Percentiles rank a stretch among this genome's conserved stretches.
phyloP scores from a whole-genome alignment of 2,797 vertebrate genomes.

The Choloepus didactylus region DNA sequence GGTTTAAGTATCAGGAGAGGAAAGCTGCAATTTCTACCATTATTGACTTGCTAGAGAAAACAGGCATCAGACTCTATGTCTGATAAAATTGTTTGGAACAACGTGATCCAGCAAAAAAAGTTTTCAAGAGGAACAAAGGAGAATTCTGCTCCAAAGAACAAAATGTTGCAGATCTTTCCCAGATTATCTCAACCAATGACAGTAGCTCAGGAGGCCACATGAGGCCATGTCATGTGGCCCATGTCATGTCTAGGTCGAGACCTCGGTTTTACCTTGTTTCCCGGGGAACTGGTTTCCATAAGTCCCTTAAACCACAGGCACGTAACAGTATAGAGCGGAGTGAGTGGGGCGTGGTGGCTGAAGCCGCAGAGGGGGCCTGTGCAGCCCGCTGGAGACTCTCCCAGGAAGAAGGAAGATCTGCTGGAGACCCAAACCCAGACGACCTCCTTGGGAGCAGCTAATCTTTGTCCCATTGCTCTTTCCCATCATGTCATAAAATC shows the following conservation, averaged over 20 bases:
- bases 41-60: neutral
- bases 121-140: neutral
- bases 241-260: fast-evolving
- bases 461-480: neutral
- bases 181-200: neutral
- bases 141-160: neutral
- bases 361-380: neutral
- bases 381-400: no score
- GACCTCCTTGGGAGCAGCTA: no score
- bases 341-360: neutral
- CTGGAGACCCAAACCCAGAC: neutral
- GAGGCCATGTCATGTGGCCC: fast-evolving
- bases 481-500: constrained; percentile 29
- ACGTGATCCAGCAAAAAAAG: neutral
- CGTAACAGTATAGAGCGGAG: fast-evolving
- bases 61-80: neutral
- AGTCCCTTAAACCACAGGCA: neutral
- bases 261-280: neutral
- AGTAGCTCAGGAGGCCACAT: neutral
- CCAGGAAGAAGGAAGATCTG: neutral
- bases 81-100: constrained; percentile 38
- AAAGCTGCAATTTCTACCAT: neutral
- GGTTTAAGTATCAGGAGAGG: neutral
- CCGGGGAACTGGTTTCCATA: neutral
- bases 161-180: fast-evolving